These are phyloP conservation scores for Cataglyphis hispanica DNA, from an alignment of 1,140 invertebrate genomes.

Conservation along the genomic window DNA sequence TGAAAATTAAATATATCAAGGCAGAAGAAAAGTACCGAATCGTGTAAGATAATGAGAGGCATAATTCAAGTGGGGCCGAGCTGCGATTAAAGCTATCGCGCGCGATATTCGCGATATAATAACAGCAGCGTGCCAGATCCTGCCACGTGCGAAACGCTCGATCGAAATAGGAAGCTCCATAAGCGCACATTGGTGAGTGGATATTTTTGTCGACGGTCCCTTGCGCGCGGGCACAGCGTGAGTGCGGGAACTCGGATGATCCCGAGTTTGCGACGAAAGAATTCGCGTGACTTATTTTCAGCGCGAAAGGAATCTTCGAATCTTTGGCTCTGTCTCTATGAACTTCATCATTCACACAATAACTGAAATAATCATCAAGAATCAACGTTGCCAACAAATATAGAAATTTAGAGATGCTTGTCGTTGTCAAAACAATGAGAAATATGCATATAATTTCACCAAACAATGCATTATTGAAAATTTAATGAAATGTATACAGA, in stretches of 20 bases:
- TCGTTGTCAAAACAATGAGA: not conserved
- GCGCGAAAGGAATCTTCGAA: slow-evolving; percentile 36
- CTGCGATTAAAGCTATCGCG: not conserved
- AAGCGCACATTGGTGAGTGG: slow-evolving; percentile 16
- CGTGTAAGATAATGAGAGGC: not conserved
- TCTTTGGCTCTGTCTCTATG: slow-evolving; percentile 1
- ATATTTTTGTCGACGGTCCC: slow-evolving; percentile 57
- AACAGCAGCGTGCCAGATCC: not conserved
- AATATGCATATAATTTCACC: not conserved
- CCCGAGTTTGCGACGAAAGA: slow-evolving; percentile 59
- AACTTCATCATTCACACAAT: not conserved
- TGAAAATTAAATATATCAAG: not conserved
- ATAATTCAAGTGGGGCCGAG: not conserved
- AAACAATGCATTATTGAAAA: not conserved
- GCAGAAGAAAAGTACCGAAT: not conserved
- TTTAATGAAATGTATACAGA: not conserved
- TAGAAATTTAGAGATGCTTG: not conserved
- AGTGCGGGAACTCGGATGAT: not conserved
- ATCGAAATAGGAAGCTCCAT: slow-evolving; percentile 62
- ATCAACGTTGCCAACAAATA: slow-evolving; percentile 20
- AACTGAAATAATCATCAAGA: not conserved
- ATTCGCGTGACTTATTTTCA: slow-evolving; percentile 72
- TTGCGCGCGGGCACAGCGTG: not conserved
- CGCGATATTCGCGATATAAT: slow-evolving; percentile 6
- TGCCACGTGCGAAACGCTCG: slow-evolving; percentile 13